Evolutionary conservation across 2,888 invertebrate genomes (phyloP).

Genomic region (Philereme vetulata): DNA sequence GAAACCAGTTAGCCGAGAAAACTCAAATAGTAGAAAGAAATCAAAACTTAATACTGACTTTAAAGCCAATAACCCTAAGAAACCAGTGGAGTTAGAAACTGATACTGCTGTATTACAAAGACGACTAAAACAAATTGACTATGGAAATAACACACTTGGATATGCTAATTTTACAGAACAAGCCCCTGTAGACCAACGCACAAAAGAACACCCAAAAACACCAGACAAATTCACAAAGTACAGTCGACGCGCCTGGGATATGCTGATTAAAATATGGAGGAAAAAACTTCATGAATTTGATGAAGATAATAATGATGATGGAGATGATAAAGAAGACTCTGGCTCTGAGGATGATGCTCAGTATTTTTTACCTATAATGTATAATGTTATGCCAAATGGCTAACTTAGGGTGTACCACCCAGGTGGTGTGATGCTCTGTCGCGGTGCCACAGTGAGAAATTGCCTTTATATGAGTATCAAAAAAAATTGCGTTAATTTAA

Average conservation of each 20-base stretch:
- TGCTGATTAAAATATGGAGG: slow-evolving; percentile 94
- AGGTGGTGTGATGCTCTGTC: too few species aligned
- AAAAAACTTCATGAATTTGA: slow-evolving; percentile 92
- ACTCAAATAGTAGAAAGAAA: slow-evolving; percentile 62
- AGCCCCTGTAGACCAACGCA: slow-evolving; percentile 86
- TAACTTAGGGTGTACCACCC: too few species aligned
- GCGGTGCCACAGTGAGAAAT: too few species aligned
- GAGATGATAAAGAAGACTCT: slow-evolving; percentile 25
- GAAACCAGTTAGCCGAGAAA: slow-evolving; percentile 58
- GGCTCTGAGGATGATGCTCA: not conserved
- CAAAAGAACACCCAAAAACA: slow-evolving; percentile 91
- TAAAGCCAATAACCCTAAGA: slow-evolving; percentile 54
- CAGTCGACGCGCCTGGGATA: slow-evolving; percentile 97
- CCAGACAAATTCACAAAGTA: slow-evolving; percentile 95
- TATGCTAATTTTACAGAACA: slow-evolving; percentile 89
- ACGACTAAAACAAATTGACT: slow-evolving; percentile 96
- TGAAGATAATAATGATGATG: slow-evolving; percentile 51
- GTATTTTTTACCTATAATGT: too few species aligned
- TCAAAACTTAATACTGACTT: slow-evolving; percentile 56
- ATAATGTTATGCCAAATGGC: too few species aligned
- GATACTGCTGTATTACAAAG: slow-evolving; percentile 88
- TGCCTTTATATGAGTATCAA: too few species aligned
- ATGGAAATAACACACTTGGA: slow-evolving; percentile 95
- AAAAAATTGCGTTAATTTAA: too few species aligned
- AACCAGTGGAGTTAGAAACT: slow-evolving; percentile 84